A percentile compares a stretch with the other conserved stretches of the same genome.
Evolutionary conservation across 1,140 invertebrate species (phyloP).

Genomic region (Neotoxoptera formosana): DNA sequence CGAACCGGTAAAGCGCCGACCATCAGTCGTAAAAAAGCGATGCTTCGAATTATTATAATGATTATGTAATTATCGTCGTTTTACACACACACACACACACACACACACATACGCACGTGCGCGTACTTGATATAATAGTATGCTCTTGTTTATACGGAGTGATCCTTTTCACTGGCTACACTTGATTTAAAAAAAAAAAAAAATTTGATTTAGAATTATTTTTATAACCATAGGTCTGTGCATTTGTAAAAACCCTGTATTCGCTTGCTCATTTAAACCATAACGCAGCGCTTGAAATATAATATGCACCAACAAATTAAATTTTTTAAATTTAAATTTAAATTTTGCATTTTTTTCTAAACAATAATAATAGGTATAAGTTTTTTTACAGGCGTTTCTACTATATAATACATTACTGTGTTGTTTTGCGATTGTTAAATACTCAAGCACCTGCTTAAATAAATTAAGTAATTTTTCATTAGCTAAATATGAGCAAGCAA

Average conservation of each 20-base stretch:
- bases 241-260: background rate
- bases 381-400: background rate
- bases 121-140: background rate
- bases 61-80: background rate
- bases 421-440: background rate
- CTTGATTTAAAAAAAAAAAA: no score
- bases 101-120: no score
- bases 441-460: background rate
- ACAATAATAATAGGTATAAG: background rate
- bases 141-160: background rate
- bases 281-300: background rate
- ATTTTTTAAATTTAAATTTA: no score
- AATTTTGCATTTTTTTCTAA: background rate
- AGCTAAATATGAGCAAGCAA: background rate
- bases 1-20: background rate
- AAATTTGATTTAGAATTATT: no score
- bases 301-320: background rate
- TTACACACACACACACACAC: no score
- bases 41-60: background rate
- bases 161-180: no score
- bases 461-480: background rate
- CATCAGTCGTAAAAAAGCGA: background rate
- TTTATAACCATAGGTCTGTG: background rate
- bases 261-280: no score
- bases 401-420: background rate